Base-by-base conservation (phyloP, 2,797 vertebrate species). In the Periparus ater region DNA sequence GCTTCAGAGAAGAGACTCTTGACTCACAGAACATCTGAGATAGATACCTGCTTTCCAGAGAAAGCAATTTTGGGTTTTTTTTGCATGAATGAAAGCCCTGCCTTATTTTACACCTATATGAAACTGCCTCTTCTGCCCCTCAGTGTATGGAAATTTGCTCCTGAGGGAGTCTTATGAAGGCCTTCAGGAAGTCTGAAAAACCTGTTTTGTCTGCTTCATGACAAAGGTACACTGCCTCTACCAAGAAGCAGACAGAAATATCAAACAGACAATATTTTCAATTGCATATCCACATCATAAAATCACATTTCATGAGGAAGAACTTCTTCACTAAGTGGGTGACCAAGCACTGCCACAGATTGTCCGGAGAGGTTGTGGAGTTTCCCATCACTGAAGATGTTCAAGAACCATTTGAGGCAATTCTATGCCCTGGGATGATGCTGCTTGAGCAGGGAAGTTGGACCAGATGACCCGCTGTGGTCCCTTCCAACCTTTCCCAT, bases 131-230 rank as follows among this genome's bases (percentile, higher is more conserved):
- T 73, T 95, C 42, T 66, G 19, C 47, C 16, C 16, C 51, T 63
- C 29, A 17, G 17, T 5, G 3, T n/a, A 62, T 30, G 30, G 57
- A 92, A 91, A 82, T 61, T 61, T 0, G 2, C 1, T 74, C 7
- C 62, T 26, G 11, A 27, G 50, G 44, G 75, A 77, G 36, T 72
- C 26, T 29, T 34, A 6, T 3, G 5, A 91, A 80, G 58, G 30
- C 27, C 79, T 83, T 27, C 50, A 93, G 75, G 44, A 88, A 92
- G 83, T 79, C 34, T 68, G 68, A 82, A 95, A 94, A 89, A 79
- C 22, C 30, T 66, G 25, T 38, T 96, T 72, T 81, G 51, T 77
- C 58, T 88, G 51, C n/a, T 47, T 85, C 27, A 2, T 92, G 78
- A 83, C 75, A 89, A 80, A 80, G 68, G 53, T 15, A 63, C 8